Conservation (phyloP, 2,113 vertebrate genomes). For the Misgurnus anguillicaudatus region DNA sequence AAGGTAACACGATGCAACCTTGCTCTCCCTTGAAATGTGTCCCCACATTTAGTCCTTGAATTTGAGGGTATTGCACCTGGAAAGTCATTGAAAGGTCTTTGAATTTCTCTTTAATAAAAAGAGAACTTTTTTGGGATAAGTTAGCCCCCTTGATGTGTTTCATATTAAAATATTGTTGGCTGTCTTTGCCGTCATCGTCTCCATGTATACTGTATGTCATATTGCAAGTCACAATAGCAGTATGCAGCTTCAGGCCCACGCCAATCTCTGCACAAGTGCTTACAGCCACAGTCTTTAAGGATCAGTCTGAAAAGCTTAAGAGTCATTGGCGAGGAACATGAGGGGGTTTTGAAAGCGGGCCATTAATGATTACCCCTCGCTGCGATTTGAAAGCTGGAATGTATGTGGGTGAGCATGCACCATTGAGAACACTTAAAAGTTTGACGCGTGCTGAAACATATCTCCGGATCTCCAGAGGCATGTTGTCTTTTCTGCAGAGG, state of each 20-base stretch:
- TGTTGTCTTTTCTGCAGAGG: constrained; percentile 6
- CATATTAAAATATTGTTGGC: background rate
- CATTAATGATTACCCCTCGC: constrained; percentile 19
- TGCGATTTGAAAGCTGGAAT: background rate
- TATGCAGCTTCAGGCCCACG: constrained; percentile 19
- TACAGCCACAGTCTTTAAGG: constrained; percentile 4
- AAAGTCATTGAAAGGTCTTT: too few relatives aligned
- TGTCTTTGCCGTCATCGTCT: background rate
- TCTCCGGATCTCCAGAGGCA: constrained; percentile 28
- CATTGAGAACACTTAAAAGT: constrained; percentile 5
- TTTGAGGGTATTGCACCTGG: too few relatives aligned
- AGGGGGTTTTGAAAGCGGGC: background rate
- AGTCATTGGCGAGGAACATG: background rate
- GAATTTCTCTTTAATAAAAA: too few relatives aligned
- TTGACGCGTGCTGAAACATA: constrained; percentile 30
- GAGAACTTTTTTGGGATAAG: too few relatives aligned
- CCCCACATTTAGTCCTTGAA: too few relatives aligned
- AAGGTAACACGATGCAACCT: too few relatives aligned
- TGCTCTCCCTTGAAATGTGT: too few relatives aligned
- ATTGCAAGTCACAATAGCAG: background rate
- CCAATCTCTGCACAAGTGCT: constrained; percentile 5
- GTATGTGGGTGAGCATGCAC: constrained; percentile 14
- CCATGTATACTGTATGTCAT: constrained; percentile 4
- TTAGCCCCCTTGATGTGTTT: too few relatives aligned
- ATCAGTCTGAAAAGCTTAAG: constrained; percentile 23